A percentile compares a stretch with the other conserved stretches of the same genome.
phyloP scores from a whole-genome alignment of 1,140 invertebrate genomes.

The Tyrophagus putrescentiae region DNA sequence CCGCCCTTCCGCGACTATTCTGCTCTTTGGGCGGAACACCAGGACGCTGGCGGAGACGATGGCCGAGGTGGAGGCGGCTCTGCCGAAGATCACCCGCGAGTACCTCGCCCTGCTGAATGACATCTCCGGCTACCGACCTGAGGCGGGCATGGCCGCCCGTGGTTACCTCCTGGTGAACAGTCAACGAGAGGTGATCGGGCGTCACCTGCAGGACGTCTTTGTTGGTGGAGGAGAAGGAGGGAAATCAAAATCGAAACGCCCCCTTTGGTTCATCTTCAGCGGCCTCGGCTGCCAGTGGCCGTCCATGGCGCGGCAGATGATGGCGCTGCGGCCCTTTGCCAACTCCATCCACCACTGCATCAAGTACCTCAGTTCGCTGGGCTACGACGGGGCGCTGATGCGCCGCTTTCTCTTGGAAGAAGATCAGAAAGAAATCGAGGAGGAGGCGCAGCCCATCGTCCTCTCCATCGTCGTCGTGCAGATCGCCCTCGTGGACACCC shows the following conservation, averaged over 20 bases:
- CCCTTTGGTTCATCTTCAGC: constrained; percentile 75
- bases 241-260: too few relatives aligned
- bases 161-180: constrained; percentile 18
- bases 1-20: not conserved
- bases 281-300: constrained; percentile 96
- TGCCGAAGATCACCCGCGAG: constrained; percentile 25
- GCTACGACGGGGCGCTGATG: constrained; percentile 52
- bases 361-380: constrained; percentile 54
- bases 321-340: constrained; percentile 62
- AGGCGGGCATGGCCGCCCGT: constrained; percentile 20
- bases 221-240: constrained; percentile 27
- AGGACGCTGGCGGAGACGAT: constrained; percentile 27
- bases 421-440: constrained; percentile 48
- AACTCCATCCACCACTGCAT: constrained; percentile 57
- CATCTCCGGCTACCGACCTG: constrained; percentile 6
- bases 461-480: constrained; percentile 86
- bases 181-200: not conserved
- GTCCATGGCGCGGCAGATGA: constrained; percentile 73
- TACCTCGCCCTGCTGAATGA: constrained; percentile 26
- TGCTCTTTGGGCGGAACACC: not conserved
- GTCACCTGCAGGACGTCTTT: not conserved
- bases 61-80: constrained; percentile 31
- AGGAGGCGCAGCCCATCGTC: constrained; percentile 56
- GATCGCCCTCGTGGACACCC: constrained; percentile 71
- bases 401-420: constrained; percentile 62